A percentile compares a stretch with the other conserved stretches of the same genome.
Evolutionary conservation across 64 coral and sea anemone species (phyloP).

Genomic region (Actinia equina): DNA sequence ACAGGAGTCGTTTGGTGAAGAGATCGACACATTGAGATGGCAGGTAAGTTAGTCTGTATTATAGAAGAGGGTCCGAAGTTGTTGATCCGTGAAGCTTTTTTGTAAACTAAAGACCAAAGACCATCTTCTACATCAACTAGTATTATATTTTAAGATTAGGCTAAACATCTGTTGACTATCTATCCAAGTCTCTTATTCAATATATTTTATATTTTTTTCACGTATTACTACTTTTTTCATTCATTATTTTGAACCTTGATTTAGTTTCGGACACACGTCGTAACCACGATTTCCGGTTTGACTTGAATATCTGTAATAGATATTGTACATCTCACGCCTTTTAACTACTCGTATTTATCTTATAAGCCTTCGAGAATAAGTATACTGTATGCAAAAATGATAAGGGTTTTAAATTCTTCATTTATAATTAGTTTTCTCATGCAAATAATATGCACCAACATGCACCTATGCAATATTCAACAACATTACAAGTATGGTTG

Average conservation of each 20-base stretch:
- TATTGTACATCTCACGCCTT: background rate
- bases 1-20: background rate
- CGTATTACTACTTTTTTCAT: background rate
- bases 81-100: background rate
- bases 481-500: no score
- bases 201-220: background rate
- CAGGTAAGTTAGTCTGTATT: background rate
- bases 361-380: background rate
- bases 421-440: background rate
- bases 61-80: background rate
- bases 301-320: background rate
- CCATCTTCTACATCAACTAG: background rate
- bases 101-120: background rate
- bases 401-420: background rate
- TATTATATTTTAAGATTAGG: background rate
- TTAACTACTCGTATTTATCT: background rate
- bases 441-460: background rate
- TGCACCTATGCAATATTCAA: no score
- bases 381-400: background rate
- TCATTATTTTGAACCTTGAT: background rate
- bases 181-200: background rate
- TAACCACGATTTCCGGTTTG: slow-evolving; percentile 1
- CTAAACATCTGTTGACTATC: background rate
- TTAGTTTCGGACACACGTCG: background rate
- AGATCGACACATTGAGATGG: background rate